A percentile compares a stretch with the other conserved stretches of the same genome.
These are phyloP conservation scores for Peromyscus californicus DNA, from an alignment of 2,113 vertebrate genomes.

Conservation along the genomic window DNA sequence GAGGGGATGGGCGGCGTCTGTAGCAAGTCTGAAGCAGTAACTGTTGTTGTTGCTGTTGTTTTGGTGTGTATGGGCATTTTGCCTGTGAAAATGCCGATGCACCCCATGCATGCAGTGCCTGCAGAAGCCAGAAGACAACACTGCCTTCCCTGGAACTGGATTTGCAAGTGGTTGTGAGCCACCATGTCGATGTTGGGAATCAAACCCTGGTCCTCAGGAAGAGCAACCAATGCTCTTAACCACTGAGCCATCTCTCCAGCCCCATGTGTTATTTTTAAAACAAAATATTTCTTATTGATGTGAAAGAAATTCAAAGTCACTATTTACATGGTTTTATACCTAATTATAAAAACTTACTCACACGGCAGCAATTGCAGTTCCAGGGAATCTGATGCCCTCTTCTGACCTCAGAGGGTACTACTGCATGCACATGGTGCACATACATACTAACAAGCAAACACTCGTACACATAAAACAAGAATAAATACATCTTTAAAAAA, in stretches of 20 bases:
- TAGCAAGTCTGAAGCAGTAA: not conserved
- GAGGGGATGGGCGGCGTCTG: not conserved
- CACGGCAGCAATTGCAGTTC: not conserved
- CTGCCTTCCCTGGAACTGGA: not conserved
- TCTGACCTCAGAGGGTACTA: not conserved
- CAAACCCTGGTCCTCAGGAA: not conserved
- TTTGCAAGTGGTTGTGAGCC: not conserved
- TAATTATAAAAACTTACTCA: slow-evolving; percentile 29
- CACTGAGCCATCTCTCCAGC: not conserved
- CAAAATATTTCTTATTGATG: slow-evolving; percentile 20
- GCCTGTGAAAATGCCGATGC: not conserved
- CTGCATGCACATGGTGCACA: not conserved
- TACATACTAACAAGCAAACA: not conserved
- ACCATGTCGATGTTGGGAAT: not conserved
- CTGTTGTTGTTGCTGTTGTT: not conserved
- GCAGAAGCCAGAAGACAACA: not conserved
- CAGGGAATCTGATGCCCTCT: not conserved
- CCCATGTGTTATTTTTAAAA: not conserved
- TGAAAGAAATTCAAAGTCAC: not conserved
- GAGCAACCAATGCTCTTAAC: not conserved
- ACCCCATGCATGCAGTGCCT: not conserved
- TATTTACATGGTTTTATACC: not conserved
- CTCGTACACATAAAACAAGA: not conserved
- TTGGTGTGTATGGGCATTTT: not conserved
- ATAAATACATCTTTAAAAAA: not conserved